phyloP scores from a whole-genome alignment of 2,888 invertebrate genomes.

The Epinotia ramella region DNA sequence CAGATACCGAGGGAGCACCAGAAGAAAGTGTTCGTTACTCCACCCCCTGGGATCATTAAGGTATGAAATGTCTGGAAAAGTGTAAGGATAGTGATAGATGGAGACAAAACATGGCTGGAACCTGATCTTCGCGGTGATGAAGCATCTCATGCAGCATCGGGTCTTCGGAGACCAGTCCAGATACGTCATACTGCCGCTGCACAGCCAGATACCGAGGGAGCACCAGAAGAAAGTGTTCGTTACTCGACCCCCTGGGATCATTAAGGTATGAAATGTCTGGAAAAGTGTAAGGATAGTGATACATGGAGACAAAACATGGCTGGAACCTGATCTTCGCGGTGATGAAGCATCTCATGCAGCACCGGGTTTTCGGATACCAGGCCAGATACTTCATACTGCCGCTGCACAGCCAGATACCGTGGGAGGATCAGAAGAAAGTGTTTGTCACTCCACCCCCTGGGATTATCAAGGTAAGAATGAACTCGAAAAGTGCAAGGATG shows the following conservation, averaged over 20 bases:
- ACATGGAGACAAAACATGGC: constrained; percentile 75
- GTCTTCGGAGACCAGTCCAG: constrained; percentile 86
- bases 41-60: constrained; percentile 94
- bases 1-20: constrained; percentile 98
- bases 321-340: constrained; percentile 98
- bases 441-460: constrained; percentile 94
- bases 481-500: no score
- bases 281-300: not conserved
- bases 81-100: no score
- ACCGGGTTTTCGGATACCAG: constrained; percentile 87
- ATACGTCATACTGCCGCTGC: constrained; percentile 95
- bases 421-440: constrained; percentile 97
- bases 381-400: constrained; percentile 92
- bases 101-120: no score
- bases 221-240: constrained; percentile 98
- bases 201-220: constrained; percentile 97
- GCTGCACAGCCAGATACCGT: constrained; percentile 98
- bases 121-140: constrained; percentile 96
- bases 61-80: no score
- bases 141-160: constrained; percentile 89
- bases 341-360: constrained; percentile 91
- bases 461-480: constrained; percentile 90
- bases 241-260: constrained; percentile 92
- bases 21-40: constrained; percentile 91
- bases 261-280: constrained; percentile 86